phyloP scores from a whole-genome alignment of 1,140 invertebrate species.

The Ceratoteleas bidentatus region DNA sequence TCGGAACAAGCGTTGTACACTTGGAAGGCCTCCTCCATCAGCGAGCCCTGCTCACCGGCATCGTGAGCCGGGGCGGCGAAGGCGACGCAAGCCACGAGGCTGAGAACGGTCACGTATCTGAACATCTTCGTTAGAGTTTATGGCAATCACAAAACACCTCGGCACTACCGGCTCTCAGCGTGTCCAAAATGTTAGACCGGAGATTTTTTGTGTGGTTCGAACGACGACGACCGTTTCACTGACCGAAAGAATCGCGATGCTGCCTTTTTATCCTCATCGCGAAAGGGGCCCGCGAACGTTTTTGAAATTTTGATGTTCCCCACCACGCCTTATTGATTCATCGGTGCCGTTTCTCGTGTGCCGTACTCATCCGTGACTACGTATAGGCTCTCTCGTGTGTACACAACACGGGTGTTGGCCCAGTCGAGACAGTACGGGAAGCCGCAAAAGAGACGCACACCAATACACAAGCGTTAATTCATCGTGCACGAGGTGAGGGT shows the following conservation, averaged over 20 bases:
- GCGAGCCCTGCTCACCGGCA: conserved; percentile 65
- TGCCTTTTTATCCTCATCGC: conserved; percentile 81
- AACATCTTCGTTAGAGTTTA: conserved; percentile 76
- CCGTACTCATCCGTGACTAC: conserved; percentile 63
- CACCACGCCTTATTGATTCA: conserved; percentile 83
- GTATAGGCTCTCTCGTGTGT: conserved; percentile 64
- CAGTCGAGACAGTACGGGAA: conserved; percentile 52
- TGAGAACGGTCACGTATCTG: conserved; percentile 83
- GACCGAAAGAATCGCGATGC: conserved; percentile 81
- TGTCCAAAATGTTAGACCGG: conserved; percentile 51
- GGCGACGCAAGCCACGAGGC: conserved; percentile 79
- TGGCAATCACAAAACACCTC: conserved; percentile 58
- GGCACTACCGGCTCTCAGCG: conserved; percentile 62
- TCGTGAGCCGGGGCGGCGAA: conserved; percentile 82
- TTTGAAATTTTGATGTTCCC: conserved; percentile 86
- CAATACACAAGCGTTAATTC: conserved; percentile 58
- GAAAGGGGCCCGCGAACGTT: conserved; percentile 82
- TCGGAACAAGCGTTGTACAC: conserved; percentile 84
- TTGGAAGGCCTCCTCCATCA: conserved; percentile 80
- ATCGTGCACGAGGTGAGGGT: conserved; percentile 59
- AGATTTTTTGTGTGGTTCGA: conserved; percentile 66
- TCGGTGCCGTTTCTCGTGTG: conserved; percentile 69
- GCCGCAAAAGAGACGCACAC: conserved; percentile 63
- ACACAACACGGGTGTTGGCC: conserved; percentile 68
- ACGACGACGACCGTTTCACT: conserved; percentile 80